Evolutionary conservation across 2,113 vertebrate species (phyloP), one percentile per base, ranked within the genome.

Genomic region (Chaetodon trifascialis): DNA sequence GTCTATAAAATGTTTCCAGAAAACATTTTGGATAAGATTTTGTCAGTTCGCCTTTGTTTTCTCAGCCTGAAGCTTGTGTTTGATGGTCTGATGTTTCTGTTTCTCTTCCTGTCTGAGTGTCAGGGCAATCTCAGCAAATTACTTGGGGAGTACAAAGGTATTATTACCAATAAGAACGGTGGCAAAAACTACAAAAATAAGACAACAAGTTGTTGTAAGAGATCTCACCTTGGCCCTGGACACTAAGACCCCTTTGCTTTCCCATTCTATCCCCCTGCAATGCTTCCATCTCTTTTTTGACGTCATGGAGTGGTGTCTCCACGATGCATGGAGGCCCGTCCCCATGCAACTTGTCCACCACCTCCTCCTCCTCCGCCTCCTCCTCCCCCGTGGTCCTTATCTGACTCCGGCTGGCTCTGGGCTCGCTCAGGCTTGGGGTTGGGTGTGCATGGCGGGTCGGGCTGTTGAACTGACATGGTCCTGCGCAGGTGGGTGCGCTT

Each of bases 391-490:
- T 96, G 97, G 90, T 99, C 98, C 88, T 99, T 98, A 89, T 99
- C 97, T 0, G 97, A 97, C 89, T 99, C 98, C 0, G 98, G 98
- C 89, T 99, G 98, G 93, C 98, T 99, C 95, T 99, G 98, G 44
- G 98, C 98, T 40, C 98, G 94, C 93, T 99, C 98, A 0, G 98
- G 98, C 88, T 99, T 99, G 82, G 97, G 98, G 92, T 96, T 97
- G 79, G 92, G 79, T 0, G 92, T 82, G 34, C 95, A 95, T 0
- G 98, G 98, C 0, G 98, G 98, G 77, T 98, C 97, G 0, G 98
- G 97, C 76, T 99, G 98, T 92, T 99, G 98, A 19, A 99, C 98
- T 0, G 98, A 99, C 97, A 99, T 97, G 89, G 98, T 97, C 88
- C 98, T 93, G 42, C 97, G 97, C 83, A 99, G 95, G 83, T 99